Evolutionary conservation across 2,113 vertebrate species (phyloP).

Genomic region (Trichechus manatus): DNA sequence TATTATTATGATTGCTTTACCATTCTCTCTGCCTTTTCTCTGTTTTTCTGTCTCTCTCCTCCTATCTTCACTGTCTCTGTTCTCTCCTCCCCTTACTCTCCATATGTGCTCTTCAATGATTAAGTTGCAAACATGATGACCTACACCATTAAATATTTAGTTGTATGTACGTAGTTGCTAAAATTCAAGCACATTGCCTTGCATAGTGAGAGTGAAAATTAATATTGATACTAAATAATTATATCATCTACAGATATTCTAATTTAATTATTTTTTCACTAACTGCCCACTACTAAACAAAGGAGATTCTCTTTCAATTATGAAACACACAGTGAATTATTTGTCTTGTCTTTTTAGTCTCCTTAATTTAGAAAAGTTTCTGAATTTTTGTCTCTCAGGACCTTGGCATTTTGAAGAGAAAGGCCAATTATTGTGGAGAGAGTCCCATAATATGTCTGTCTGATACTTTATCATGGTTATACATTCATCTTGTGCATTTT

Average conservation of each 20-base stretch:
- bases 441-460: neutral
- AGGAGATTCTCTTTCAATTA: neutral
- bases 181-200: neutral
- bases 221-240: neutral
- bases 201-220: neutral
- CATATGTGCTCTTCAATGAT: neutral
- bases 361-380: neutral
- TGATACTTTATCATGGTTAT: neutral
- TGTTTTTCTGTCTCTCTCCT: neutral
- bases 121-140: neutral
- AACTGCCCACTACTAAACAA: neutral
- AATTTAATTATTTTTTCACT: neutral
- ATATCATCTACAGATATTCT: neutral
- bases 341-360: neutral
- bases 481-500: neutral
- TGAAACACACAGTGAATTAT: neutral
- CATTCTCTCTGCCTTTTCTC: neutral
- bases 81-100: neutral
- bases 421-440: neutral
- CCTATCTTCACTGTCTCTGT: neutral
- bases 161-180: neutral
- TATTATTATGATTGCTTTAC: neutral
- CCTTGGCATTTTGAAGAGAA: neutral
- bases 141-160: neutral
- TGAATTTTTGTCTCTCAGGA: neutral